Evolutionary conservation across 2,888 invertebrate genomes (phyloP).

Genomic region (Deroplatys truncata): DNA sequence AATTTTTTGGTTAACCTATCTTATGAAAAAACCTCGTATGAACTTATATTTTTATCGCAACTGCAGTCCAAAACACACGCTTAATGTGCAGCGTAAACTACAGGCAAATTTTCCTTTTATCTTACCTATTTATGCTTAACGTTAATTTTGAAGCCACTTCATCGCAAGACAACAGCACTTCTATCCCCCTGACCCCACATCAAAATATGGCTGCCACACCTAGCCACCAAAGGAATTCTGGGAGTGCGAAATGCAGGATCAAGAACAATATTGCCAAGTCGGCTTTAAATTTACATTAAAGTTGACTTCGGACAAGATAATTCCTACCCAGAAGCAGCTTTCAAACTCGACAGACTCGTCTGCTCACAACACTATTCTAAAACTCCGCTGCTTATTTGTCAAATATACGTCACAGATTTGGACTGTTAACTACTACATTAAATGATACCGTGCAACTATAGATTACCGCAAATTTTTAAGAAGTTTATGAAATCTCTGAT

Average conservation of each 20-base stretch:
- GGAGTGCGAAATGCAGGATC: conserved; percentile 33
- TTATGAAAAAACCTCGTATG: background rate
- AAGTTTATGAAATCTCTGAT: background rate
- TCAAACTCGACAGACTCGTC: background rate
- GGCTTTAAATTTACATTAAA: background rate
- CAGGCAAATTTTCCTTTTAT: background rate
- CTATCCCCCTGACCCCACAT: conserved; percentile 34
- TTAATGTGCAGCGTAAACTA: background rate
- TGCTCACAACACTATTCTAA: background rate
- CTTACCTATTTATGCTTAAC: background rate
- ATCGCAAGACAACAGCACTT: conserved; percentile 28
- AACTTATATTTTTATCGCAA: background rate
- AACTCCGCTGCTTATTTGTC: background rate
- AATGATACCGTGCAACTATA: background rate
- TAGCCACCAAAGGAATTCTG: conserved; percentile 35
- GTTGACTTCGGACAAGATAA: background rate
- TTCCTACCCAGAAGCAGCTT: background rate
- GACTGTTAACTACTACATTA: background rate
- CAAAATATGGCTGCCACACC: conserved; percentile 42
- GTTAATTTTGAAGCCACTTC: conserved; percentile 17
- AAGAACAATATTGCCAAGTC: conserved; percentile 28
- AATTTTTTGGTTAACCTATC: background rate
- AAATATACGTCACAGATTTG: background rate
- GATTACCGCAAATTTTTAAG: background rate
- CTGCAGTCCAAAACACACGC: background rate